Percentiles rank a stretch among this genome's conserved stretches.
phyloP scores from a whole-genome alignment of 2,888 invertebrate genomes.

The Oxyteleia sp. region DNA sequence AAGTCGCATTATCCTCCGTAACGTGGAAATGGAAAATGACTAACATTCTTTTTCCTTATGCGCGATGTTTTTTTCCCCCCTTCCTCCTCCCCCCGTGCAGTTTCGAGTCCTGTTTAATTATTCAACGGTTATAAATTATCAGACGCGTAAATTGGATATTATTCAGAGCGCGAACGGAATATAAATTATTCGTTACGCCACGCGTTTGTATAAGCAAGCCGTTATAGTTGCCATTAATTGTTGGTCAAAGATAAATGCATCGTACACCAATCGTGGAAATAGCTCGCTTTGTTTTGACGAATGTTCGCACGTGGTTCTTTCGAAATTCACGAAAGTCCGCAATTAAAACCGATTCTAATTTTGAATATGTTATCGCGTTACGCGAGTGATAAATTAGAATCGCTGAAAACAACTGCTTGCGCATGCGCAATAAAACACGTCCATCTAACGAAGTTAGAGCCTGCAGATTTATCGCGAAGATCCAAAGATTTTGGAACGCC shows the following conservation, averaged over 20 bases:
- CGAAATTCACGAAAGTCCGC: neutral
- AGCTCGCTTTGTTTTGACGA: conserved; percentile 3
- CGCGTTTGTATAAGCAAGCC: conserved; percentile 23
- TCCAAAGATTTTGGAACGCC: too few relatives aligned
- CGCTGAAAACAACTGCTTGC: too few relatives aligned
- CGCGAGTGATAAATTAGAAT: too few relatives aligned
- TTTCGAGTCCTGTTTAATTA: conserved; percentile 26
- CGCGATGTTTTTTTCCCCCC: neutral
- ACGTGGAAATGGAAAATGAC: conserved; percentile 9
- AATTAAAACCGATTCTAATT: neutral
- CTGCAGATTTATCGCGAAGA: too few relatives aligned
- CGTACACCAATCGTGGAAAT: conserved; percentile 17
- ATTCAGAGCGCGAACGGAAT: conserved; percentile 32
- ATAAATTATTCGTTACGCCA: conserved; percentile 41
- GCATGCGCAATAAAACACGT: too few relatives aligned
- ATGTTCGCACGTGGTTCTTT: neutral
- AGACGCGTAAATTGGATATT: conserved; percentile 28
- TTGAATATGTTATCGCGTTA: neutral
- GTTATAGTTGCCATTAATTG: conserved; percentile 36
- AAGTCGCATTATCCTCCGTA: conserved; percentile 2
- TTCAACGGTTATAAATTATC: conserved; percentile 21
- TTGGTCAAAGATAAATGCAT: conserved; percentile 37
- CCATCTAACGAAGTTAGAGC: too few relatives aligned
- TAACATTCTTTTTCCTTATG: conserved; percentile 16
- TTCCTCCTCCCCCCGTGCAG: neutral